Evolutionary conservation across 2,113 vertebrate species (phyloP).

Genomic region (Marmota flaviventris): DNA sequence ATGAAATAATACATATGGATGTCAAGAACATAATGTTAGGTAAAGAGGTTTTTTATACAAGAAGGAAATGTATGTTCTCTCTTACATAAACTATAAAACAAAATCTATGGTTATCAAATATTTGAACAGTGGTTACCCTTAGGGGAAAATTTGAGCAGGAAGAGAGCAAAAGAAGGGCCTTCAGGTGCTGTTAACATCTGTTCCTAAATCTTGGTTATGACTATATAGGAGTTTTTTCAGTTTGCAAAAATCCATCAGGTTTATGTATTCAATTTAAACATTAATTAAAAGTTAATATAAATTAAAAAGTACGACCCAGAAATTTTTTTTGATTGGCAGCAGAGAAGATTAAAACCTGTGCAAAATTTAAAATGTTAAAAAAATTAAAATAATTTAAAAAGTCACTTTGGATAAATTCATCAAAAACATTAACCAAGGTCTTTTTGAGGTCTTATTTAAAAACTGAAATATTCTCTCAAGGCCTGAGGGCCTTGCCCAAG

Average conservation of each 20-base stretch:
- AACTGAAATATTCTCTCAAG: slow-evolving; percentile 37
- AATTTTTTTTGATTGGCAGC: slow-evolving; percentile 43
- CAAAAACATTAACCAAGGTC: slow-evolving; percentile 43
- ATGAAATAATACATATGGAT: not conserved
- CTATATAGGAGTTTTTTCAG: not conserved
- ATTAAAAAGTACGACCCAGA: slow-evolving; percentile 23
- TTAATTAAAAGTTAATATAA: not conserved
- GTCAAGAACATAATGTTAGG: not conserved
- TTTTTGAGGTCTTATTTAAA: slow-evolving; percentile 70
- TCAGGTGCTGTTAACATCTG: not conserved
- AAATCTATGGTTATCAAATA: not conserved
- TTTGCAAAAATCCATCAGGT: not conserved
- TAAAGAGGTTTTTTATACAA: not conserved
- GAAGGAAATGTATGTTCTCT: not conserved
- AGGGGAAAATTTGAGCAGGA: not conserved
- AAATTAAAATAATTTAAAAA: slow-evolving; percentile 52
- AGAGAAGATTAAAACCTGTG: slow-evolving; percentile 12
- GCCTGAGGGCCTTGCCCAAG: not conserved
- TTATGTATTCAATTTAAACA: not conserved
- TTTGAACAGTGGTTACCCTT: not conserved
- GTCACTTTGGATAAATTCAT: slow-evolving; percentile 18
- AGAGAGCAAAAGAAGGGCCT: not conserved
- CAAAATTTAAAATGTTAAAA: slow-evolving; percentile 21
- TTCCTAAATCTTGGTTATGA: not conserved
- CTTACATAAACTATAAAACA: not conserved